These are phyloP conservation scores for Chrysolina haemoptera DNA, from an alignment of 2,888 invertebrate genomes.

Conservation along the genomic window DNA sequence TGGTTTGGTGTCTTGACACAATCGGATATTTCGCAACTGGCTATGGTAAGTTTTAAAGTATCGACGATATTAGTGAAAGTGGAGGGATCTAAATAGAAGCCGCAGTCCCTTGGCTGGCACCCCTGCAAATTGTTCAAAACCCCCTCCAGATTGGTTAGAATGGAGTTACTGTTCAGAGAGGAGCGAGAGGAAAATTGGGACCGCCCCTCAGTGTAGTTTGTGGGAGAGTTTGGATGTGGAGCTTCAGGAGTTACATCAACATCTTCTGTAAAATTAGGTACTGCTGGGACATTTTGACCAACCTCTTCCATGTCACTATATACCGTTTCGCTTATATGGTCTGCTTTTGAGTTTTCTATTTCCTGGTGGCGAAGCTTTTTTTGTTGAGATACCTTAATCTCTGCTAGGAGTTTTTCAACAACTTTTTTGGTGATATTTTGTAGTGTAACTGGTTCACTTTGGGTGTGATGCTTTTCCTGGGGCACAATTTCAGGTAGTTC, in stretches of 20 bases:
- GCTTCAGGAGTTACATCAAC: background rate
- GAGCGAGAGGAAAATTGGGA: slow-evolving; percentile 3
- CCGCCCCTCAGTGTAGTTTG: slow-evolving; percentile 1
- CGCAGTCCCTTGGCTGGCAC: slow-evolving; percentile 29
- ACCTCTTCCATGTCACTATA: background rate
- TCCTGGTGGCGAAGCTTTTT: background rate
- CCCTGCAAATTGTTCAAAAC: slow-evolving; percentile 31
- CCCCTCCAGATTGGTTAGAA: slow-evolving; percentile 24
- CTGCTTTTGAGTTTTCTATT: background rate
- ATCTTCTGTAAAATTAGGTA: background rate
- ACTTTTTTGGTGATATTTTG: slow-evolving; percentile 7
- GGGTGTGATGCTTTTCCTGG: background rate
- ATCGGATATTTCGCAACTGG: background rate
- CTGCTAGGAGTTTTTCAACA: background rate
- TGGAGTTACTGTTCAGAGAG: background rate
- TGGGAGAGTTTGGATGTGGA: slow-evolving; percentile 14
- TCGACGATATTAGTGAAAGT: slow-evolving; percentile 27
- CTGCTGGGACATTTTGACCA: background rate
- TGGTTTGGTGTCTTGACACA: background rate
- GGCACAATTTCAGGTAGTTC: background rate
- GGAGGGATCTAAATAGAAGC: slow-evolving; percentile 23
- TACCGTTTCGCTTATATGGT: background rate
- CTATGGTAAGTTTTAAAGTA: slow-evolving; percentile 27
- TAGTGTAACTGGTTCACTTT: background rate
- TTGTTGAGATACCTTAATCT: background rate